Evolutionary conservation across 1,140 invertebrate species (phyloP).

Genomic region (Drosophila pseudoobscura): DNA sequence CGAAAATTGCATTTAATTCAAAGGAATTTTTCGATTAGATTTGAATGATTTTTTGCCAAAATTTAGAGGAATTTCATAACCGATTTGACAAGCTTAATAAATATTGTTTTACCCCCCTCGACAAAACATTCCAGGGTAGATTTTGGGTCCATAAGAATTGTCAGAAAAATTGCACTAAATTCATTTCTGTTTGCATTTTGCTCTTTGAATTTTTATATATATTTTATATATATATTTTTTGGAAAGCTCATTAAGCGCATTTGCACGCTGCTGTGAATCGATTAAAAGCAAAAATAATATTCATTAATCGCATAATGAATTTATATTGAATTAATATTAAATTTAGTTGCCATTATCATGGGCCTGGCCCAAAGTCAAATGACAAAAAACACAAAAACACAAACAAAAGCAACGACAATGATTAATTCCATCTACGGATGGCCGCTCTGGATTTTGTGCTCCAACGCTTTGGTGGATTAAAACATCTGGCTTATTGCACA

Average conservation of each 20-base stretch:
- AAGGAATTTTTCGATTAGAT: too few relatives aligned
- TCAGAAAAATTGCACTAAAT: too few relatives aligned
- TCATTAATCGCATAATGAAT: constrained; percentile 68
- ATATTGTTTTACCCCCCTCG: too few relatives aligned
- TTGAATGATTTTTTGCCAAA: too few relatives aligned
- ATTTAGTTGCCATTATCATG: constrained; percentile 49
- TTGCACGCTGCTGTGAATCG: constrained; percentile 46
- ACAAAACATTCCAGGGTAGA: too few relatives aligned
- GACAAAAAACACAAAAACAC: constrained; percentile 37
- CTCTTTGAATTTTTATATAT: constrained; percentile 32
- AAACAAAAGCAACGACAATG: constrained; percentile 49
- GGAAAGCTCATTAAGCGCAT: constrained; percentile 65
- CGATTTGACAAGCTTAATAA: too few relatives aligned
- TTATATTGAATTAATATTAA: constrained; percentile 75
- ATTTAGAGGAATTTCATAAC: too few relatives aligned
- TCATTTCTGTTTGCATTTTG: constrained; percentile 4
- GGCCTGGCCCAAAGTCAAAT: constrained; percentile 53
- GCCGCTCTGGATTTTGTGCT: constrained; percentile 25
- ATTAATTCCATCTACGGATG: constrained; percentile 68
- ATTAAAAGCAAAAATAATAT: constrained; percentile 61
- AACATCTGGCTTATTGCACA: constrained; percentile 49
- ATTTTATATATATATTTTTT: constrained; percentile 18
- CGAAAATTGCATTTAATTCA: too few relatives aligned
- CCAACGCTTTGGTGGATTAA: constrained; percentile 66
- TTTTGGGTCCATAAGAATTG: too few relatives aligned